Percentiles rank a stretch among this genome's conserved stretches.
These are phyloP conservation scores for Phocoena sinus DNA, from an alignment of 2,113 vertebrate species.

Conservation along the genomic window DNA sequence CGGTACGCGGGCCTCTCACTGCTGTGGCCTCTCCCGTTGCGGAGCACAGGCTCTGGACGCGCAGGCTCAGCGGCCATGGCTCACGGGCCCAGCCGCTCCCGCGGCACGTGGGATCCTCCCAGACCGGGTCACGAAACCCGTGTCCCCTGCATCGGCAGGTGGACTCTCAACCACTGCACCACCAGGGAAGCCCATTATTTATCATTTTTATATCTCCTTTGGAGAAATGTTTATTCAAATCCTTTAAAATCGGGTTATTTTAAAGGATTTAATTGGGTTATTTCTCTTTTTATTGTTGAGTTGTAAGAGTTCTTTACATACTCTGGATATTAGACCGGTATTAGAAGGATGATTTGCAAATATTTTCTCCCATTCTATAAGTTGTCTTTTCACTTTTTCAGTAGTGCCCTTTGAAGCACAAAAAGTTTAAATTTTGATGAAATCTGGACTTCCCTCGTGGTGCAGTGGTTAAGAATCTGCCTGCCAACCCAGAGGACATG, in stretches of 20 bases:
- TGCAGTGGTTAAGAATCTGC: too few species aligned
- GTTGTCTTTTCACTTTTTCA: not conserved
- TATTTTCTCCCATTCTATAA: not conserved
- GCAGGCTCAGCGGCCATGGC: too few species aligned
- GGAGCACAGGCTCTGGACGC: rapidly evolving
- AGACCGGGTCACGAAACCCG: too few species aligned
- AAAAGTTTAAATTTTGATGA: not conserved
- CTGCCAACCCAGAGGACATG: too few species aligned
- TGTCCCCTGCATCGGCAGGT: too few species aligned
- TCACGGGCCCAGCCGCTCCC: too few species aligned
- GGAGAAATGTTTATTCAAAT: not conserved
- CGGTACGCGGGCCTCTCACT: too few species aligned
- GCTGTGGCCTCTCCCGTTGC: too few species aligned
- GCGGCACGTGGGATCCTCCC: too few species aligned
- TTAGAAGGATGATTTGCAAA: not conserved
- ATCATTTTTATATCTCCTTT: not conserved
- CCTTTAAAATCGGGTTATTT: not conserved
- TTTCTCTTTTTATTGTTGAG: not conserved
- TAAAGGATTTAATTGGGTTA: not conserved
- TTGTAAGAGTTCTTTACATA: not conserved
- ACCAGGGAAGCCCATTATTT: too few species aligned
- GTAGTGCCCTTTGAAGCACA: not conserved
- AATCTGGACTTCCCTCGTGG: too few species aligned
- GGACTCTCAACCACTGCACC: too few species aligned
- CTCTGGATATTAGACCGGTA: not conserved